Evolutionary conservation across 2,797 vertebrate genomes (phyloP).

Genomic region (Poecile montanus): DNA sequence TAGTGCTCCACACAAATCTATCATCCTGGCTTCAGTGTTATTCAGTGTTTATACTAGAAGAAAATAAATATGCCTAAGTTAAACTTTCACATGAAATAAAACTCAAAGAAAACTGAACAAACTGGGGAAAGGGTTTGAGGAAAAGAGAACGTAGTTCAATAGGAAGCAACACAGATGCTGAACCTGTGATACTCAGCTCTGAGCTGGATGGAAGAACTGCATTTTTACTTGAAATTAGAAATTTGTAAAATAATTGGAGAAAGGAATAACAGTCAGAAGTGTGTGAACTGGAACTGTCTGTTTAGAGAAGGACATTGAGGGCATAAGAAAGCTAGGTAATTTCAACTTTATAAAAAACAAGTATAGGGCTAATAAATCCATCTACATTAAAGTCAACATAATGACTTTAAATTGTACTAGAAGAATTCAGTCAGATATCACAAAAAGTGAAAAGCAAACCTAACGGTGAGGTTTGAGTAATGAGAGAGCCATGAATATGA

Average conservation of each 20-base stretch:
- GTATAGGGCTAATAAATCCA: neutral
- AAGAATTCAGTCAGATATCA: neutral
- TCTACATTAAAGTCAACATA: neutral
- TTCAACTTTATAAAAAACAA: neutral
- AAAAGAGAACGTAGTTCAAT: neutral
- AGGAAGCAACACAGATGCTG: neutral
- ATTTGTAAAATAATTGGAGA: neutral
- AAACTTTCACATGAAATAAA: neutral
- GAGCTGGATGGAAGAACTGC: neutral
- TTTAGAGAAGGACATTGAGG: neutral
- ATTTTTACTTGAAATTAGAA: neutral
- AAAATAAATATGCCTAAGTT: neutral
- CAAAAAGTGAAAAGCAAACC: neutral
- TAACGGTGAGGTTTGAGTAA: neutral
- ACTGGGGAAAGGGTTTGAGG: neutral
- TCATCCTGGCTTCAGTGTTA: neutral
- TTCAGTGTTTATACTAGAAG: neutral
- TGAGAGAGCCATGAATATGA: neutral
- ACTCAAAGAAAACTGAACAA: neutral
- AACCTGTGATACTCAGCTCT: neutral
- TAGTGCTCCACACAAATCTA: neutral
- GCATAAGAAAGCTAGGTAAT: neutral
- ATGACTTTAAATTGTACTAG: neutral
- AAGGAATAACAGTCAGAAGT: neutral
- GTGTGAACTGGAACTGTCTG: neutral